phyloP scores from a whole-genome alignment of 2,888 invertebrate genomes.

The Amitus sp. region DNA sequence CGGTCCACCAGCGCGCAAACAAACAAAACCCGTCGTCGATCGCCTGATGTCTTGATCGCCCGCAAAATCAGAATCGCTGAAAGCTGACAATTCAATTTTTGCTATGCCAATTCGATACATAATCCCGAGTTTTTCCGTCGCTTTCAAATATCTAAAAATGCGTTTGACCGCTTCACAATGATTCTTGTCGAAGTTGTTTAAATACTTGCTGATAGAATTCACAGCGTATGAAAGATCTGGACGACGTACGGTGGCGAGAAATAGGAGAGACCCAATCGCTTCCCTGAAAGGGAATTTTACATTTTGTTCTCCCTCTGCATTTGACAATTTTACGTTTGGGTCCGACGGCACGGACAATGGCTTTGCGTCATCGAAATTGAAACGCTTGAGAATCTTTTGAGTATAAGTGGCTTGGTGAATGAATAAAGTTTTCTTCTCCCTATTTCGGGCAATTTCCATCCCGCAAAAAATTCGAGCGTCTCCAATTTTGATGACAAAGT shows the following conservation, averaged over 20 bases:
- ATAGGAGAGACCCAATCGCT: slow-evolving; percentile 21
- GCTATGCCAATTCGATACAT: slow-evolving; percentile 15
- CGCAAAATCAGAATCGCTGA: slow-evolving; percentile 32
- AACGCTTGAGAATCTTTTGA: slow-evolving; percentile 23
- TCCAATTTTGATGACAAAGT: slow-evolving; percentile 20
- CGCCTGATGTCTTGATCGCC: slow-evolving; percentile 26
- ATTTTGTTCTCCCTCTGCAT: not conserved
- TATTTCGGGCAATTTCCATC: slow-evolving; percentile 32
- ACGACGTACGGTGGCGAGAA: slow-evolving; percentile 15
- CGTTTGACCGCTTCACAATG: slow-evolving; percentile 36
- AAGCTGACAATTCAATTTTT: slow-evolving; percentile 11
- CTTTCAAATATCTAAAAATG: slow-evolving; percentile 30
- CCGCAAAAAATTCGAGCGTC: slow-evolving; percentile 33
- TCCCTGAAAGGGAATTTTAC: slow-evolving; percentile 18
- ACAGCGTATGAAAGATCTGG: slow-evolving; percentile 28
- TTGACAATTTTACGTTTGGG: slow-evolving; percentile 9
- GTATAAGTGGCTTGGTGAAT: slow-evolving; percentile 35
- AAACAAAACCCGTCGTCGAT: slow-evolving; percentile 34
- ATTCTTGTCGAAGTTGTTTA: slow-evolving; percentile 16
- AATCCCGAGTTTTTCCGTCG: slow-evolving; percentile 26
- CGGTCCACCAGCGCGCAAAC: slow-evolving; percentile 20
- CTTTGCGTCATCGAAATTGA: slow-evolving; percentile 29
- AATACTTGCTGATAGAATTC: slow-evolving; percentile 17
- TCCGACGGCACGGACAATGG: slow-evolving; percentile 28
- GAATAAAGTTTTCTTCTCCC: slow-evolving; percentile 11